phyloP scores from a whole-genome alignment of 2,113 vertebrate genomes.

The Syngnathus typhle region DNA sequence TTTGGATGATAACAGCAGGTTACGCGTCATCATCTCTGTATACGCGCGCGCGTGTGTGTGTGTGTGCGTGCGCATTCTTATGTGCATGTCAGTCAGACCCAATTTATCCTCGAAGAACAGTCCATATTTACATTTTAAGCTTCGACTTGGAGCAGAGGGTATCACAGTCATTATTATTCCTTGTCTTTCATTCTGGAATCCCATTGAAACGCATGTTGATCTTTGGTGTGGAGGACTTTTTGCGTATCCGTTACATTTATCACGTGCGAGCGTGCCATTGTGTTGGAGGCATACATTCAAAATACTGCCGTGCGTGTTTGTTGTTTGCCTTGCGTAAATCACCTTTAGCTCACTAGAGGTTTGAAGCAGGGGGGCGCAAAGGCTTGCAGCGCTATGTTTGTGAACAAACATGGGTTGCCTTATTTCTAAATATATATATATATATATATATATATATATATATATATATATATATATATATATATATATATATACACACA shows the following conservation, averaged over 20 bases:
- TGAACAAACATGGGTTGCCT: slow-evolving; percentile 53
- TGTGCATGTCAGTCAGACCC: neutral
- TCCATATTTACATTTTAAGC: neutral
- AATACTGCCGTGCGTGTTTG: slow-evolving; percentile 38
- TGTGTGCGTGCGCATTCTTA: neutral
- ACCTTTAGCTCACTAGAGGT: slow-evolving; percentile 47
- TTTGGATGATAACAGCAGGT: slow-evolving; percentile 45
- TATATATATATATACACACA: no score
- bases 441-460: no score
- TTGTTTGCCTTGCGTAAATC: slow-evolving; percentile 59
- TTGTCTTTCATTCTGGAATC: neutral
- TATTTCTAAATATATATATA: slow-evolving; percentile 24
- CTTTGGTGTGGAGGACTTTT: neutral
- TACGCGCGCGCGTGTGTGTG: neutral
- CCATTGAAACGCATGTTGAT: neutral
- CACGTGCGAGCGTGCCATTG: neutral
- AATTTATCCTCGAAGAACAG: no score
- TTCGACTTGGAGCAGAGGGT: neutral
- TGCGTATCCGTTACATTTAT: no score
- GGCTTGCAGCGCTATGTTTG: slow-evolving; percentile 19
- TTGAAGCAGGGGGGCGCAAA: slow-evolving; percentile 38
- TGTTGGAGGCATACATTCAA: slow-evolving; percentile 24
- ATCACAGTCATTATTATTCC: neutral
- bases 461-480: no score
- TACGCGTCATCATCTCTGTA: slow-evolving; percentile 25